Percentiles rank a stretch among this genome's conserved stretches.
Evolutionary conservation across 2,113 vertebrate species (phyloP).

Genomic region (Amblyornis subalaris): DNA sequence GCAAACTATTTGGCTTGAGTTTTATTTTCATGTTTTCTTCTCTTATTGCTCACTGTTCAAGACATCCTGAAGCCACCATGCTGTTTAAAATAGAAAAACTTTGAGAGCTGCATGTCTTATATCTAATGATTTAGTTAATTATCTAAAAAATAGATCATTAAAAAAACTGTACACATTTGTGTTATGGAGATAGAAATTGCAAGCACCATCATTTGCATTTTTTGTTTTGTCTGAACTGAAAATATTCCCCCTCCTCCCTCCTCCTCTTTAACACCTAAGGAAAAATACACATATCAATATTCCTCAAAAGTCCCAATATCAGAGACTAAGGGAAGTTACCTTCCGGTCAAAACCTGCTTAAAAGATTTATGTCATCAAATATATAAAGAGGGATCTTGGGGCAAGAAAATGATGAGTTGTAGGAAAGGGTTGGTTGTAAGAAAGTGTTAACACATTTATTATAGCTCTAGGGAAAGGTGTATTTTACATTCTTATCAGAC

Average conservation of each 20-base stretch:
- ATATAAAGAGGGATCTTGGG: slow-evolving; percentile 58
- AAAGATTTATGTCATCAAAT: slow-evolving; percentile 71
- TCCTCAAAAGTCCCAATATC: background rate
- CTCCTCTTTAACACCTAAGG: background rate
- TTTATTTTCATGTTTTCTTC: background rate
- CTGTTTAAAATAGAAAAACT: background rate
- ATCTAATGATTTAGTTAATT: background rate
- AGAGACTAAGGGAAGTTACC: slow-evolving; percentile 39
- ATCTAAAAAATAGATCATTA: background rate
- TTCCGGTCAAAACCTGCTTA: slow-evolving; percentile 62
- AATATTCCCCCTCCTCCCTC: background rate
- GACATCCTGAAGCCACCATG: background rate
- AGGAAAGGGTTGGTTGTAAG: slow-evolving; percentile 52
- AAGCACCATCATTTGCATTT: background rate
- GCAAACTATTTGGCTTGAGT: background rate
- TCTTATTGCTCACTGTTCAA: background rate
- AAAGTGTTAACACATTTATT: slow-evolving; percentile 69
- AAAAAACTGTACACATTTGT: background rate
- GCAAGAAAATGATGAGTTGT: slow-evolving; percentile 62
- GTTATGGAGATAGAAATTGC: background rate
- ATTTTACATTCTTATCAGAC: slow-evolving; percentile 63
- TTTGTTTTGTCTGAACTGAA: slow-evolving; percentile 26
- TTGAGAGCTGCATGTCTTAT: background rate
- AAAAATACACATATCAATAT: background rate
- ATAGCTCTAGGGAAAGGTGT: slow-evolving; percentile 66